phyloP scores from a whole-genome alignment of 2,888 invertebrate genomes.

The Diachrysia chrysitis region DNA sequence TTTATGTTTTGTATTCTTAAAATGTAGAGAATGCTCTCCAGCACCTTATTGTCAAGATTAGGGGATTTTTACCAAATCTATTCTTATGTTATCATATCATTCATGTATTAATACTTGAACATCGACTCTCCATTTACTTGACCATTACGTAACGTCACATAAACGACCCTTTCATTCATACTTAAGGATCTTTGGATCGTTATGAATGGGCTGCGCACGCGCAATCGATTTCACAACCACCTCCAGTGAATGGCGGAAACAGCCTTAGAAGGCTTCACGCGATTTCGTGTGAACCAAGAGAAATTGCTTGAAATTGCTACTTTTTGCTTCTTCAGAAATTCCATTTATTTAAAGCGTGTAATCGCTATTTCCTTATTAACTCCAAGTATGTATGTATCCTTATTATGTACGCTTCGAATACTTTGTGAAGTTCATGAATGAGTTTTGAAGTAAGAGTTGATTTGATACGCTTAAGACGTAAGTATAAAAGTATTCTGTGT shows the following conservation, averaged over 20 bases:
- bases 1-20: too few species aligned
- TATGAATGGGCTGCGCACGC: conserved; percentile 72
- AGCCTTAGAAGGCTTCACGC: conserved; percentile 72
- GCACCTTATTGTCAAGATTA: background rate
- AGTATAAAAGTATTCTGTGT: conserved; percentile 47
- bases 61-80: too few species aligned
- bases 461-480: conserved; percentile 70
- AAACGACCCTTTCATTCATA: conserved; percentile 55
- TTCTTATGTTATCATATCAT: too few species aligned
- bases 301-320: conserved; percentile 28
- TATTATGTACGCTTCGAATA: conserved; percentile 36
- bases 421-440: conserved; percentile 23
- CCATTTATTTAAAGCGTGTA: conserved; percentile 63
- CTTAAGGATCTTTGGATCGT: conserved; percentile 69
- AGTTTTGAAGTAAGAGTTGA: conserved; percentile 46
- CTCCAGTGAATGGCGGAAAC: conserved; percentile 66
- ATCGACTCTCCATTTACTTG: background rate
- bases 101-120: conserved; percentile 23
- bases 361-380: conserved; percentile 78
- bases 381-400: conserved; percentile 56
- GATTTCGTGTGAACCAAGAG: conserved; percentile 60
- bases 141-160: conserved; percentile 43
- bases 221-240: conserved; percentile 76
- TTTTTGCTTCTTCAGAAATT: conserved; percentile 48
- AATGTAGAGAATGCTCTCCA: too few species aligned